Evolutionary conservation across 2,113 vertebrate species (phyloP).

Genomic region (Gobio gobio): DNA sequence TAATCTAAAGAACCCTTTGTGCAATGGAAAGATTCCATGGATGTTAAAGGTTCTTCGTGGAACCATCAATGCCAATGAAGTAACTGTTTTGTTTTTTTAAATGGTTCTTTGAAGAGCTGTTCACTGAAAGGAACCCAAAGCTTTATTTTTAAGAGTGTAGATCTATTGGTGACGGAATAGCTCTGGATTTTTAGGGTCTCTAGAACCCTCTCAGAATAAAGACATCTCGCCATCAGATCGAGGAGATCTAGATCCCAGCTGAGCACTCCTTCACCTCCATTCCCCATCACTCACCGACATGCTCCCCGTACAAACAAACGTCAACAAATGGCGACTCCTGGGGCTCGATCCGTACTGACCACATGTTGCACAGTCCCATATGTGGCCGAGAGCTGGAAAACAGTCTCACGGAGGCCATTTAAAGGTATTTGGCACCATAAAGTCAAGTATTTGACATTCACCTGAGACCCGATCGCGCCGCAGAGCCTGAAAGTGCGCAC

Average conservation of each 20-base stretch:
- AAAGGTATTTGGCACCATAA: slow-evolving; percentile 74
- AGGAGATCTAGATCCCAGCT: slow-evolving; percentile 1
- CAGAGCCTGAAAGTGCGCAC: slow-evolving; percentile 8
- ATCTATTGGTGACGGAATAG: neutral
- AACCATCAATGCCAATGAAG: neutral
- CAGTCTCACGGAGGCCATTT: slow-evolving; percentile 55
- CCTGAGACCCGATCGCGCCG: slow-evolving; percentile 67
- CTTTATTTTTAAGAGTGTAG: neutral
- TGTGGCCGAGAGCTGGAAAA: slow-evolving; percentile 27
- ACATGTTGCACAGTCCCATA: slow-evolving; percentile 32
- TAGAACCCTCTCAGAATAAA: neutral
- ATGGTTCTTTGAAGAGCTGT: neutral
- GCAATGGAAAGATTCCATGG: neutral
- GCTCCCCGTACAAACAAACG: slow-evolving; percentile 33
- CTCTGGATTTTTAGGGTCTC: neutral
- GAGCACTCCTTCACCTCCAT: slow-evolving; percentile 15
- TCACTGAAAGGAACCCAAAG: neutral
- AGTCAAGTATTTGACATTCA: slow-evolving; percentile 77
- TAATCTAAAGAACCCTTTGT: neutral
- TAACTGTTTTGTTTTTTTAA: neutral
- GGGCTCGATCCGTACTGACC: slow-evolving; percentile 19
- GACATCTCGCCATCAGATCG: neutral
- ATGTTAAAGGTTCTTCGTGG: neutral
- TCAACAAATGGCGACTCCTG: slow-evolving; percentile 38
- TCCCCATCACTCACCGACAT: slow-evolving; percentile 31